Percentiles rank a stretch among this genome's conserved stretches.
Evolutionary conservation across 2,113 vertebrate genomes (phyloP).

Genomic region (Oceanodroma tethys): DNA sequence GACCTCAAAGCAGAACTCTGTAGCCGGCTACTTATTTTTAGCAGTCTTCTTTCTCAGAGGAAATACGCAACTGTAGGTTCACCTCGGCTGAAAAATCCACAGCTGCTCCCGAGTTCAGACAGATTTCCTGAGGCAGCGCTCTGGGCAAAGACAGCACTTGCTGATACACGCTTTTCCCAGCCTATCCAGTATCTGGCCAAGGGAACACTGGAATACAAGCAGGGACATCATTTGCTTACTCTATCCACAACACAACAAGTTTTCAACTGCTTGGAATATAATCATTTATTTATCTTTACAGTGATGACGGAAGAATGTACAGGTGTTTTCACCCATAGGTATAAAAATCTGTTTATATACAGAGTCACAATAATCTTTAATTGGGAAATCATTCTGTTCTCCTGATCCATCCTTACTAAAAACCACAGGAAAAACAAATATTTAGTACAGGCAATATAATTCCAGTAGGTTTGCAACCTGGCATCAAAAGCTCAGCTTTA

Average conservation of each 20-base stretch:
- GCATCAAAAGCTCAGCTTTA: conserved; percentile 72
- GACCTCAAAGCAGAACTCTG: neutral
- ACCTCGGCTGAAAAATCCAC: neutral
- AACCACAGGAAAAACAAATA: conserved; percentile 43
- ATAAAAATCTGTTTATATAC: conserved; percentile 90
- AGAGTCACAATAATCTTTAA: conserved; percentile 69
- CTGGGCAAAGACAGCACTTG: neutral
- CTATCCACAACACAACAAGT: conserved; percentile 6
- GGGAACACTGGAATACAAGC: neutral
- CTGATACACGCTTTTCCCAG: neutral
- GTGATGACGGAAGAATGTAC: conserved; percentile 81
- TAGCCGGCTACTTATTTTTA: neutral
- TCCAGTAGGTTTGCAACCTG: conserved; percentile 82
- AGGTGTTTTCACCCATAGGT: conserved; percentile 78
- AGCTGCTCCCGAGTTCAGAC: neutral
- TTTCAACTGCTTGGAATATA: conserved; percentile 75
- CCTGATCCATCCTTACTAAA: conserved; percentile 64
- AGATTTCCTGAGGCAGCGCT: neutral
- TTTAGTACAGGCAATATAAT: conserved; percentile 73
- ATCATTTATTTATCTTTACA: conserved; percentile 87
- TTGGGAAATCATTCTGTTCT: conserved; percentile 56
- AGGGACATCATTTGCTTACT: neutral
- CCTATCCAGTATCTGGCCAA: neutral
- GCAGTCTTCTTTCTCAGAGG: neutral
- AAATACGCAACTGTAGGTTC: neutral